Percentiles rank a stretch among this genome's conserved stretches.
Evolutionary conservation across 2,888 invertebrate species (phyloP).

Genomic region (Monoplex corrugatus): DNA sequence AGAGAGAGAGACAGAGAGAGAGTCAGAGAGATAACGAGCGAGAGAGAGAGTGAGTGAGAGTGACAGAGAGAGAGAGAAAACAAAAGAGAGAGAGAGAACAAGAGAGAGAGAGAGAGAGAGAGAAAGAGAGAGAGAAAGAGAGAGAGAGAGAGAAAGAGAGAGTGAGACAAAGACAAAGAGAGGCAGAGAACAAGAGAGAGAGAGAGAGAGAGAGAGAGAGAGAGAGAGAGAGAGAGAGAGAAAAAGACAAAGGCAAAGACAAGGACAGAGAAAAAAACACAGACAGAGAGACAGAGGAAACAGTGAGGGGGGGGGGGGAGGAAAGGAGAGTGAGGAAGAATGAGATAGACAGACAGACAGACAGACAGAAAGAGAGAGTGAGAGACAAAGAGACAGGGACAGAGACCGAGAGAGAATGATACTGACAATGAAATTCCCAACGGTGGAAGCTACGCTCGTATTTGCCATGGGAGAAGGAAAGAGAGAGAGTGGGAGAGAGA

Average conservation of each 20-base stretch:
- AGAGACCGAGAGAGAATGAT: not conserved
- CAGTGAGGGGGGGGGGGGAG: not conserved
- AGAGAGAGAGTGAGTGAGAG: no score
- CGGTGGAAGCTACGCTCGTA: no score
- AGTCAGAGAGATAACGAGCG: not conserved
- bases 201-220: constrained; percentile 13
- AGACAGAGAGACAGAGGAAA: not conserved
- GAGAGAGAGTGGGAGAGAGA: no score
- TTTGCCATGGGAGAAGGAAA: no score
- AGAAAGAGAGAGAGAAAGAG: not conserved
- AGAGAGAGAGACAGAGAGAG: not conserved
- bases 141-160: no score
- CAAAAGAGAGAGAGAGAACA: not conserved
- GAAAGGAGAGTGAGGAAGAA: constrained; percentile 15
- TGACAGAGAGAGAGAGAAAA: no score
- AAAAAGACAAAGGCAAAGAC: no score
- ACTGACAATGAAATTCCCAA: no score
- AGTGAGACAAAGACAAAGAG: no score
- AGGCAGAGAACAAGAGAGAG: not conserved
- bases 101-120: not conserved
- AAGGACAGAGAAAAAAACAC: not conserved
- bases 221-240: not conserved
- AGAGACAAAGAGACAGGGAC: not conserved
- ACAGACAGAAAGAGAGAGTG: constrained; percentile 34
- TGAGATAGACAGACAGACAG: constrained; percentile 26